Evolutionary conservation across 2,113 vertebrate genomes (phyloP), one percentile per base, ranked within the genome.

Genomic region (Pterophyllum scalare): DNA sequence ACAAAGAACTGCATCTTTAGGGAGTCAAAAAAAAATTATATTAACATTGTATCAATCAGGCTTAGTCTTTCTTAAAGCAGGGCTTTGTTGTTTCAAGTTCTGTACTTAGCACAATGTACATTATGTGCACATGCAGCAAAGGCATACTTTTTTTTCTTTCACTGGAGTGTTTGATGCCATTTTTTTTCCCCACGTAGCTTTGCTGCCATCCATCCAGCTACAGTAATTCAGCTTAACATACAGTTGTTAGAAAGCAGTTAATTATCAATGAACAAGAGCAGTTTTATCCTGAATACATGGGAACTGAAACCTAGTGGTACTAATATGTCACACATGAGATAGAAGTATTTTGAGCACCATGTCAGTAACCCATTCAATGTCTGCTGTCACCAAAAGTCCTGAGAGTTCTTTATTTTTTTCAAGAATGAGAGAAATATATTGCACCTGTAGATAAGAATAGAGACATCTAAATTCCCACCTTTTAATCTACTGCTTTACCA

Each of bases 281-380:
- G 83, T 75, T 78, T 75, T 49, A 83, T 59, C 4, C 20, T 54
- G 14, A 58, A 22, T 49, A 82, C 58, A 20, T 33, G 62, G 62
- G 70, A 12, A 57, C 33, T 59, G n/a, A 79, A 76, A 76, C 17
- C 60, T 60, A 15, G n/a, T 57, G 46, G 61, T 49, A 40, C 33
- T 77, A 72, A 80, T 74, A 64, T 80, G 75, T 76, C 49, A 77
- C 65, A 83, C 77, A 76, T 46, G 82, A 60, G 49, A 56, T 77
- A 38, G 78, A 72, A 88, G 61, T 20, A 76, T 87, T 85, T 81
- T 82, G 65, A 38, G 75, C 83, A 86, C 75, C 43, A 20, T 80
- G 74, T 75, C 79, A 74, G 60, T 59, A 49, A 78, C 15, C 35
- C 49, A n/a, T 82, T 84, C 40, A 46, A 7, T 70, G 43, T 52